Base-by-base conservation (phyloP, 2,113 vertebrate species). In the Varanus komodoensis region DNA sequence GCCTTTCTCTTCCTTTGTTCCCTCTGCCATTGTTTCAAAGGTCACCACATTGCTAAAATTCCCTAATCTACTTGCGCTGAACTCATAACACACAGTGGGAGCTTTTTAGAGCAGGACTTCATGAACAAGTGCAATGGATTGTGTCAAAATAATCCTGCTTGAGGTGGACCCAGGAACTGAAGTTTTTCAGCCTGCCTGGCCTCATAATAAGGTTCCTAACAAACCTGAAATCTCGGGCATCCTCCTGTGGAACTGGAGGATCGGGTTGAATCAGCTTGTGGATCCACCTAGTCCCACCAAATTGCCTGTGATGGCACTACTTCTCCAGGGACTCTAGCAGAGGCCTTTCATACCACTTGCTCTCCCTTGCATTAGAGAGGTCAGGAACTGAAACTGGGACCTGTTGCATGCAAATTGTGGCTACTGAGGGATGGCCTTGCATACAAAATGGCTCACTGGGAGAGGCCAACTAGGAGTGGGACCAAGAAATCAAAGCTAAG, bases 51-150 rank as follows among this genome's bases (percentile, higher is more conserved):
- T 61, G 82, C 61, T 0, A 1, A 75, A 0, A 57, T 29, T 81
- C 91, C 93, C 54, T 0, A 0, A 86, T 88, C 91, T 84, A 38
- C 71, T 75, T 34, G 71, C n/a, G 78, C 17, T 90, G 6, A 90
- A 90, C 85, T 91, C 52, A 19, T 11, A 90, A 77, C 0, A 87
- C 92, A 92, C 21, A 89, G 3, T 17, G 57, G 1, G 12, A 93
- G 92, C 90, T 78, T 91, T 91, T 79, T 80, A 64, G 87, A 89
- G 44, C 1, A 69, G n/a, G 34, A 1, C 0, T 0, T 77, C 61
- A 80, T 52, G 17, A 83, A 89, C 48, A 94, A 93, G 69, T 0
- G 81, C 54, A 67, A 27, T 12, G 38, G 67, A 87, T 23, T 82
- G 80, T 82, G 67, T 61, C 79, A 89, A n/a, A 27, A 82, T 82